Percentiles rank a stretch among this genome's conserved stretches.
These are phyloP conservation scores for Netelia melanura DNA, from an alignment of 2,888 invertebrate species.

Conservation along the genomic window DNA sequence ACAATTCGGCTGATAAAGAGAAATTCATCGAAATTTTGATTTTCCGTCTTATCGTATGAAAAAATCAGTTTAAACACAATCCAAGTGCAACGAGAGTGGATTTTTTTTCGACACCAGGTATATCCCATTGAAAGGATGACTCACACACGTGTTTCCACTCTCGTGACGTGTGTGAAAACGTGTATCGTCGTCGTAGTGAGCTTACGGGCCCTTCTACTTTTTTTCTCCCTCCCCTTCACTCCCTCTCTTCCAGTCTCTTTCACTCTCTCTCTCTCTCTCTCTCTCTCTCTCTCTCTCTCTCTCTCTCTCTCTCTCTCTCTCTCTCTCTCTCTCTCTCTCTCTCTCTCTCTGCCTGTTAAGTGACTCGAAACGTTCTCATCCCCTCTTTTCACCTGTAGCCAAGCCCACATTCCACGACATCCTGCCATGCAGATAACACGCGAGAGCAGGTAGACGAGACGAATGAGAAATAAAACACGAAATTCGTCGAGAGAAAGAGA, in stretches of 20 bases:
- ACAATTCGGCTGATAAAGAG: no score
- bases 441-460: constrained; percentile 65
- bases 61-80: background rate
- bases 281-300: background rate
- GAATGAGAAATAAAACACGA: constrained; percentile 11
- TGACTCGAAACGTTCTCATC: constrained; percentile 30
- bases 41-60: no score
- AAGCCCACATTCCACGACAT: constrained; percentile 76
- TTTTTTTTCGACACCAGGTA: constrained; percentile 49
- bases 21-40: no score
- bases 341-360: constrained; percentile 4
- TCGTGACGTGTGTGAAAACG: constrained; percentile 40
- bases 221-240: constrained; percentile 21
- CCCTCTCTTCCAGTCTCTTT: background rate
- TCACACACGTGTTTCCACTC: constrained; percentile 49
- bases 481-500: constrained; percentile 17
- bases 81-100: background rate
- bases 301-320: background rate
- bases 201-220: constrained; percentile 23
- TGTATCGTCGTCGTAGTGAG: constrained; percentile 8
- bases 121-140: constrained; percentile 16
- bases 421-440: constrained; percentile 69
- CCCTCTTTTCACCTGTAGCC: constrained; percentile 64
- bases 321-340: background rate
- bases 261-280: background rate